Evolutionary conservation across 2,888 invertebrate species (phyloP).

Genomic region (Alloplasta piceator): DNA sequence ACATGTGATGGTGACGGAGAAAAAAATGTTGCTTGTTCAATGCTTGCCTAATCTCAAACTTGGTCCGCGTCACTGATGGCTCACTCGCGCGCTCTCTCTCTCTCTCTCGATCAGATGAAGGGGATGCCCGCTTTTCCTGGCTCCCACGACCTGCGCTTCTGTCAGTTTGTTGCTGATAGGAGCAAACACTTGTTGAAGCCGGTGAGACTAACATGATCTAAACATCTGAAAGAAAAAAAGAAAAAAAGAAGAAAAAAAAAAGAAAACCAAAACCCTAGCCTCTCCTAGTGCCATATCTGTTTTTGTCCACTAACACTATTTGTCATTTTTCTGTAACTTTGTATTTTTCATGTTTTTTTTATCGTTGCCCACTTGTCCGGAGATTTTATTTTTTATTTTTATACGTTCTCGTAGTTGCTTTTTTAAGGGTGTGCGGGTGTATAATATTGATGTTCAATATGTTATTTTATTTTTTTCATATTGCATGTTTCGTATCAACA

Average conservation of each 20-base stretch:
- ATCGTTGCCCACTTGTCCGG: too few species aligned
- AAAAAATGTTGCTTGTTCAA: constrained; percentile 83
- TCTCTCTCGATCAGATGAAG: constrained; percentile 91
- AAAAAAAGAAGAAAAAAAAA: constrained; percentile 1
- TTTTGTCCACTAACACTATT: too few species aligned
- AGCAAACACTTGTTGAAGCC: constrained; percentile 98
- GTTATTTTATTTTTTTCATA: too few species aligned
- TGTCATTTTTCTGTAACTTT: too few species aligned
- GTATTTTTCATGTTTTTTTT: too few species aligned
- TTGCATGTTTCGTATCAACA: too few species aligned
- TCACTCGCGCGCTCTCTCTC: constrained; percentile 74
- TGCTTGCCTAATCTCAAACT: constrained; percentile 83
- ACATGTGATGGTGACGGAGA: constrained; percentile 80
- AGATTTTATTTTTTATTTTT: too few species aligned
- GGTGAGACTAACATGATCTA: constrained; percentile 88
- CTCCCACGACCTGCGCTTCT: constrained; percentile 97
- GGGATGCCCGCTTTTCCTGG: constrained; percentile 96
- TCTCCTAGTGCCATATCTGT: constrained; percentile 73
- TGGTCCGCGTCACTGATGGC: constrained; percentile 82
- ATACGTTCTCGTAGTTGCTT: too few species aligned
- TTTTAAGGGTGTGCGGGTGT: too few species aligned
- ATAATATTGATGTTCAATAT: too few species aligned
- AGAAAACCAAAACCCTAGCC: constrained; percentile 80
- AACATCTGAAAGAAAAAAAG: constrained; percentile 67
- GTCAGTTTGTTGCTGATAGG: constrained; percentile 98